These are phyloP conservation scores for Sigmodon hispidus DNA, from an alignment of 2,113 vertebrate genomes.

Conservation along the genomic window DNA sequence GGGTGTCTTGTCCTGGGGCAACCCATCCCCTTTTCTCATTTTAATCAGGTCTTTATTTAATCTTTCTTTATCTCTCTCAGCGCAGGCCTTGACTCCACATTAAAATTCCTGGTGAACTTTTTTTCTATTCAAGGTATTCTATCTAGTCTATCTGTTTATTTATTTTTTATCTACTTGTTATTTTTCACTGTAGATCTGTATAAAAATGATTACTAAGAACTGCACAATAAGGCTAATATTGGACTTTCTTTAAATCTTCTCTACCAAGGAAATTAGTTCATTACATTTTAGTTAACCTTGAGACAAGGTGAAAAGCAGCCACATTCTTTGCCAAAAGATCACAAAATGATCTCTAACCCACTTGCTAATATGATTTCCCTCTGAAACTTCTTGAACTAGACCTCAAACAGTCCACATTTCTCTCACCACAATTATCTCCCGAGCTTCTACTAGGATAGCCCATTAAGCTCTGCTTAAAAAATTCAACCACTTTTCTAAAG, in stretches of 20 bases:
- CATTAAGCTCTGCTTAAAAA: no score
- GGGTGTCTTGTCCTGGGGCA: no score
- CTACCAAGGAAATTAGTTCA: background rate
- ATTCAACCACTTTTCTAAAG: no score
- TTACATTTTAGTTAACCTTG: background rate
- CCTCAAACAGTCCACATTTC: no score
- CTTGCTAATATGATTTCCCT: no score
- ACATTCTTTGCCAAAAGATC: background rate
- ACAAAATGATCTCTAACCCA: background rate
- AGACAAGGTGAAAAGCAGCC: background rate
- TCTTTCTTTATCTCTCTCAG: background rate
- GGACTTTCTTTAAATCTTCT: background rate
- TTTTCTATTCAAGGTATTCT: background rate
- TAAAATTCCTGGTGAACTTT: background rate
- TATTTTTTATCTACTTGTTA: background rate
- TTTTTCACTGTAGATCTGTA: background rate
- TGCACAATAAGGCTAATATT: background rate
- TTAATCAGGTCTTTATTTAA: background rate
- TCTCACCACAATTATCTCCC: no score
- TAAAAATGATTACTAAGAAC: background rate
- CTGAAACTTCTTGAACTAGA: no score
- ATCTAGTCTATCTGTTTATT: no score
- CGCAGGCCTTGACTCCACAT: background rate
- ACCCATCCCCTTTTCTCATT: background rate
- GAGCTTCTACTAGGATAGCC: no score